Base-by-base conservation (phyloP, 1,140 invertebrate genomes). In the Ericerus pela region DNA sequence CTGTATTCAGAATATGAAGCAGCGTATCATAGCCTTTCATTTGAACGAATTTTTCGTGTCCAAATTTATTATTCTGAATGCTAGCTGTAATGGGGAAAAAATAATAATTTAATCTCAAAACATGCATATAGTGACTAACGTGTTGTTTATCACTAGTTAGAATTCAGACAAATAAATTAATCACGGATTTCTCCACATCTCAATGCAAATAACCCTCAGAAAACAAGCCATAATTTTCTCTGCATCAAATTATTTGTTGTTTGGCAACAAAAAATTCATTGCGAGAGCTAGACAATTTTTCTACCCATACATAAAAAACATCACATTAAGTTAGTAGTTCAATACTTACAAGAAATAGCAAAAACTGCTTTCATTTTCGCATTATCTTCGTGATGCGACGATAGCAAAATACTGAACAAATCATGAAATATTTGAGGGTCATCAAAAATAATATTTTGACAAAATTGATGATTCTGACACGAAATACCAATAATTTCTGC, bases 401-500 rank as follows among this genome's bases (percentile, higher is more conserved):
- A 47, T 22, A 24, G 41, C 20, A 47, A 47, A 16, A 47, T 22
- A 4, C 2, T 5, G 14, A 47, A 47, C 41, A 47, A 47, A 47
- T 47, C 20, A 3, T 10, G 16, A 22, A 47, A 47, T 47, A 47
- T 47, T 5, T 20, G 22, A 47, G 41, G 41, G 26, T 47, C 3
- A 4, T 47, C 41, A 8, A 47, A 10, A 16, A 47, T 24, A 20
- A 24, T 24, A 3, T 47, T 47, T 22, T 47, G 41, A 24, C 41
- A 47, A 10, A 5, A 24, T 24, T 18, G 41, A 47, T 47, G 41
- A 47, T 47, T 47, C 20, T 47, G 41, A 24, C 41, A 47, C 41
- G 41, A 47, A 47, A 47, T 47, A 5, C 41, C 41, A 14, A 47
- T 47, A 22, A 47, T 47, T 47, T 47, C 41, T 10, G 41, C 41